Evolutionary conservation across 2,113 vertebrate species (phyloP), one percentile per base, ranked within the genome.

Genomic region (Sorex fumeus): DNA sequence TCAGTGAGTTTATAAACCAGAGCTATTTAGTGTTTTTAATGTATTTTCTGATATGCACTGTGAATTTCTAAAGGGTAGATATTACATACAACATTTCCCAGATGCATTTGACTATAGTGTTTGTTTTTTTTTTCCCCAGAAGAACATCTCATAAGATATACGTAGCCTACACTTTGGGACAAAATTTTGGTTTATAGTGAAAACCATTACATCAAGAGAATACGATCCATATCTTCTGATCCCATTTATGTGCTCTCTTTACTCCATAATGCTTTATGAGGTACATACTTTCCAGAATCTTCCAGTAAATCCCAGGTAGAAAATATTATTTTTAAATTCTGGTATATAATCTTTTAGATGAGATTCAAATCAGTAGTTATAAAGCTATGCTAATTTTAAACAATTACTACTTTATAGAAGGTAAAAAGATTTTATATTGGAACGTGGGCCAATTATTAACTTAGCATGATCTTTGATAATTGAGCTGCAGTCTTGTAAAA

Each of bases 371-470:
- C 10, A 86, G 60, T 88, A 43, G 83, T 77, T 84, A 91, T 92
- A 75, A 87, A 91, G 27, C 18, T 74, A 57, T 78, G 40, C 23
- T 96, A 67, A 72, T 72, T 93, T 95, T 79, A 70, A 83, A 91
- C 81, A 62, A 71, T 84, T 74, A 71, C 23, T 86, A 60, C 3
- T 78, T 92, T 90, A 85, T 0, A 40, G 92, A 88, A 77, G 32
- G 6, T n/a, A 12, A 78, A 77, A 94, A 84, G 74, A 90, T 90
- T 27, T 3, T 50, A 74, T 28, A 43, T 82, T 66, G 34, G 84
- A 90, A 90, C 85, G 40, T 71, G 60, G 23, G 64, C 53, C 50
- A 70, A 47, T 86, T 91, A 69, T 57, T 87, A 81, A 78, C 45
- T 43, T 62, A 45, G 21, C 88, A 57, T 93, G 25, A 70, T 90